Base-by-base conservation (phyloP, 2,113 vertebrate species). In the Poecile atricapillus region DNA sequence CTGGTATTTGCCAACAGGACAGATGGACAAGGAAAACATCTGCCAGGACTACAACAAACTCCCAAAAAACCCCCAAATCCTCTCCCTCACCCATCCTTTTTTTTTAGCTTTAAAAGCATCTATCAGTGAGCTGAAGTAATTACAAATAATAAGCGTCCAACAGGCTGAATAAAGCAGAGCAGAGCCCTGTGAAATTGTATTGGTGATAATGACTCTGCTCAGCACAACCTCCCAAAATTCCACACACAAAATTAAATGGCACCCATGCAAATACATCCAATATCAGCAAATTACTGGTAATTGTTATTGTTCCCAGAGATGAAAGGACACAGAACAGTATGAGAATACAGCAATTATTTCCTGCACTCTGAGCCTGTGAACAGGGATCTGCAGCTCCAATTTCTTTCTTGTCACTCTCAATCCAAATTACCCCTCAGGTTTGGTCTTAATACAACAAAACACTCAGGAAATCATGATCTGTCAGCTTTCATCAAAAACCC, bases 41-140 rank as follows among this genome's bases (percentile, higher is more conserved):
- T 47, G 79, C 76, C 47, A 68, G 30, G 16, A 46, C 65, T 7
- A 33, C 27, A 76, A 60, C 8, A 56, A 69, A 52, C 33, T 2
- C 47, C 47, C 19, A 73, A 55, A 53, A 37, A 25, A 50, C 0
- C 0, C 13, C 46, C 0, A 60, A 55, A 83, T 23, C 16, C 15
- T 23, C 35, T 16, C 13, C 31, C 18, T 39, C 3, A 0, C 3
- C 33, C 47, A 5, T 16, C 0, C 7, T 7, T 3, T 33, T 7
- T 15, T 15, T 43, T 24, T 81, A 24, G 18, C 37, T 92, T 68
- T 46, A 53, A 87, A 83, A 84, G 21, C 55, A 62, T 31, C 22
- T 27, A 7, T 33, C 7, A 17, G 10, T 4, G 52, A 86, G 31
- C 8, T 39, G 35, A 83, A 80, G 86, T 27, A 65, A 64, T 30